These are phyloP conservation scores for Trachelus tabidus DNA, from an alignment of 2,888 invertebrate species.

Conservation along the genomic window DNA sequence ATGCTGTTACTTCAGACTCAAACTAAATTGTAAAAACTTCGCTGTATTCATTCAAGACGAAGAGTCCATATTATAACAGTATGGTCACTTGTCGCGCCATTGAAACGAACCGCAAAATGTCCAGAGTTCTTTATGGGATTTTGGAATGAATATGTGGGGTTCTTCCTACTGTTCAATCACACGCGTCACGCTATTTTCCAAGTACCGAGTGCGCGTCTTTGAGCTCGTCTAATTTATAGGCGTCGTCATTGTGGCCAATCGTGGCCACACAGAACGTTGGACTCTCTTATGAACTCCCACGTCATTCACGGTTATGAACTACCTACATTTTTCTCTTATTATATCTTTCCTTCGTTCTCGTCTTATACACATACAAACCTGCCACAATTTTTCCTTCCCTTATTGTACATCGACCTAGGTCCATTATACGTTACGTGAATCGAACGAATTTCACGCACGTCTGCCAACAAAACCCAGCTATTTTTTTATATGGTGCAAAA, in stretches of 20 bases:
- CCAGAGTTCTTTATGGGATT: conserved; percentile 22
- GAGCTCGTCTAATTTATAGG: conserved; percentile 53
- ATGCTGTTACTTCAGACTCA: conserved; percentile 8
- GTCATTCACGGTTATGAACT: conserved; percentile 41
- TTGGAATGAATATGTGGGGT: conserved; percentile 18
- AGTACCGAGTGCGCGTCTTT: conserved; percentile 38
- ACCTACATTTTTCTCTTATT: conserved; percentile 6
- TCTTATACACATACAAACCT: neutral
- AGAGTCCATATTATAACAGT: conserved; percentile 36
- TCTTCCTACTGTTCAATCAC: conserved; percentile 47
- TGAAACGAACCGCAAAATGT: conserved; percentile 31
- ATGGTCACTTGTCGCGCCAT: conserved; percentile 55
- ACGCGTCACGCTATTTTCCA: conserved; percentile 47
- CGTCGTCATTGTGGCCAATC: conserved; percentile 34
- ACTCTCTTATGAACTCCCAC: conserved; percentile 51
- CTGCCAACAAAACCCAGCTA: neutral
- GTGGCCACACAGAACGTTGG: conserved; percentile 49
- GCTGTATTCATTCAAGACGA: neutral
- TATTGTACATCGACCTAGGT: neutral
- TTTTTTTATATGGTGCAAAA: neutral
- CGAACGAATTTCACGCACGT: neutral
- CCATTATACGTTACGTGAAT: neutral
- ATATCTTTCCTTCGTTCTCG: neutral
- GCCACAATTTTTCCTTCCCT: conserved; percentile 13
- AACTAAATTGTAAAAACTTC: conserved; percentile 7